A percentile compares a stretch with the other conserved stretches of the same genome.
These are phyloP conservation scores for Actinia equina DNA, from an alignment of 64 coral and sea anemone genomes.

Conservation along the genomic window DNA sequence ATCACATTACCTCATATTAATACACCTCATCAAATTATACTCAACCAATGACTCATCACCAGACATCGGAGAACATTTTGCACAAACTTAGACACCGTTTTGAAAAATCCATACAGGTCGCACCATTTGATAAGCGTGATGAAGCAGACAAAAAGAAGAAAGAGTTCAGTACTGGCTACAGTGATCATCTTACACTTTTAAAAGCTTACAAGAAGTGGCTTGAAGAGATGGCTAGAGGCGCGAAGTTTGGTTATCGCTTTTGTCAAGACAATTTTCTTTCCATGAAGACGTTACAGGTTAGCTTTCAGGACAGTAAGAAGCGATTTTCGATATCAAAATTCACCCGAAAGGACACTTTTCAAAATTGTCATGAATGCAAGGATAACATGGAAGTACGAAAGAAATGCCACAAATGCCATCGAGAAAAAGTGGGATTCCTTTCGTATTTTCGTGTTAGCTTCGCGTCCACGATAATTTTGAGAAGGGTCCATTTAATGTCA, in stretches of 20 bases:
- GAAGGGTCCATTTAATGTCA: too few relatives aligned
- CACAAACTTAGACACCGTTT: neutral
- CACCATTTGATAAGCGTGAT: conserved; percentile 84
- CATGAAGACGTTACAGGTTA: conserved; percentile 80
- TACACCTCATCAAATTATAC: too few relatives aligned
- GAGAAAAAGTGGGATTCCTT: too few relatives aligned
- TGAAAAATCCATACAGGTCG: conserved; percentile 20
- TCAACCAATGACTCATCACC: too few relatives aligned
- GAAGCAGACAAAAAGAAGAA: conserved; percentile 86
- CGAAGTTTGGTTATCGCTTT: conserved; percentile 49
- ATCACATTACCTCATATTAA: too few relatives aligned
- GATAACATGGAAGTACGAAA: too few relatives aligned
- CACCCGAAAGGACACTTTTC: too few relatives aligned
- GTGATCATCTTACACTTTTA: conserved; percentile 80
- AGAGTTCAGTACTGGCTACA: conserved; percentile 73
- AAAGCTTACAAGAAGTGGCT: conserved; percentile 75
- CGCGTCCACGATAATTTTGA: too few relatives aligned
- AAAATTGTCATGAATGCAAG: too few relatives aligned
- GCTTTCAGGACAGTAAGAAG: neutral
- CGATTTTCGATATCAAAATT: too few relatives aligned
- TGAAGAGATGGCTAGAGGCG: conserved; percentile 27
- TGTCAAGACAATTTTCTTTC: conserved; percentile 75
- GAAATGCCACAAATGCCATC: too few relatives aligned
- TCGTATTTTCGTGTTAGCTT: too few relatives aligned
- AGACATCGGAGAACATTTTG: neutral